Evolutionary conservation across 2,888 invertebrate genomes (phyloP).

Genomic region (Papilio gigon): DNA sequence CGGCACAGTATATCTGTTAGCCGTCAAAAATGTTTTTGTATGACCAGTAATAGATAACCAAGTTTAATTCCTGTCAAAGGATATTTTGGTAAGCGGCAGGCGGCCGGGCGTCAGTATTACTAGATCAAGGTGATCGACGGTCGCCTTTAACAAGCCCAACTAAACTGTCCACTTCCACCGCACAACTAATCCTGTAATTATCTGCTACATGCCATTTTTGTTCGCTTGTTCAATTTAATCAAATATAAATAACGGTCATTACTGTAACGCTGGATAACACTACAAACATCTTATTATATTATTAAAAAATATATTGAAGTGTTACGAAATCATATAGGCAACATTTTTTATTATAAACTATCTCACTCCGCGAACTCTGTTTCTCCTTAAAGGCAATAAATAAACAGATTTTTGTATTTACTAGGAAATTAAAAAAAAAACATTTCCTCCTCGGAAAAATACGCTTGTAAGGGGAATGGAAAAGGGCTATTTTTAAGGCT

Average conservation of each 20-base stretch:
- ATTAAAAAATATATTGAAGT: too few species aligned
- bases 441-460: too few species aligned
- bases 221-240: slow-evolving; percentile 16
- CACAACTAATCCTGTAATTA: slow-evolving; percentile 27
- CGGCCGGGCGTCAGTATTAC: slow-evolving; percentile 27
- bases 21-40: slow-evolving; percentile 2
- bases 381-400: too few species aligned
- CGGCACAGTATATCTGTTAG: too few species aligned
- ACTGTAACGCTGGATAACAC: not conserved
- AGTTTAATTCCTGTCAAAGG: not conserved
- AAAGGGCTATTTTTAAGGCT: too few species aligned
- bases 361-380: too few species aligned
- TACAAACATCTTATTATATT: too few species aligned
- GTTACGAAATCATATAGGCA: too few species aligned
- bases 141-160: slow-evolving; percentile 20
- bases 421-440: too few species aligned
- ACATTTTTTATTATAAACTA: too few species aligned
- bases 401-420: too few species aligned
- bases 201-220: slow-evolving; percentile 21
- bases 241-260: slow-evolving; percentile 4
- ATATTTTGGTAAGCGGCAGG: slow-evolving; percentile 31
- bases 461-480: too few species aligned
- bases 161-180: slow-evolving; percentile 31
- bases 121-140: slow-evolving; percentile 39
- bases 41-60: not conserved